Conservation (phyloP, 2,888 invertebrate species). For the Netelia virgata region DNA sequence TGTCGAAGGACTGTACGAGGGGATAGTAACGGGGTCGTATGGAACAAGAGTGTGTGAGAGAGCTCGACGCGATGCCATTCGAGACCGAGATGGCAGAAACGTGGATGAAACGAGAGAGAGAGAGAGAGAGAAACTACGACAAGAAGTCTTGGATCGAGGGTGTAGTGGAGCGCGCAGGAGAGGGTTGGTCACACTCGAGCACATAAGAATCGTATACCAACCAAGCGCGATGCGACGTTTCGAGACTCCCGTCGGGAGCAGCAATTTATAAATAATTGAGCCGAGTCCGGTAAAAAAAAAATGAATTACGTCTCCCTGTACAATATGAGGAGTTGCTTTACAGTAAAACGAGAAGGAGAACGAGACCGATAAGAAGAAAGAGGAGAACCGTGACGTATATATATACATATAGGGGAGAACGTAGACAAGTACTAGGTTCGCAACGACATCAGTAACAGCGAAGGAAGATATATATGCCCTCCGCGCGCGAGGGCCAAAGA, state of each 20-base stretch:
- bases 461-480: slow-evolving; percentile 62
- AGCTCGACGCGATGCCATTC: slow-evolving; percentile 60
- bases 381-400: slow-evolving; percentile 53
- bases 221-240: slow-evolving; percentile 17
- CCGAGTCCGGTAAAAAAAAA: slow-evolving; percentile 85
- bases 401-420: slow-evolving; percentile 24
- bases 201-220: slow-evolving; percentile 11
- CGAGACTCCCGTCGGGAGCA: slow-evolving; percentile 80
- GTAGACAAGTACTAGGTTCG: slow-evolving; percentile 36
- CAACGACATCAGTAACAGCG: slow-evolving; percentile 42
- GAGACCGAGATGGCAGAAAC: slow-evolving; percentile 44
- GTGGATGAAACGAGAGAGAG: slow-evolving; percentile 2
- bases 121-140: neutral
- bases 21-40: slow-evolving; percentile 38
- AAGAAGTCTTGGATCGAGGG: slow-evolving; percentile 17
- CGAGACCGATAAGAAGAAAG: slow-evolving; percentile 77
- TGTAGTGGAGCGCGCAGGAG: slow-evolving; percentile 10
- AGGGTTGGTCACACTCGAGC: neutral
- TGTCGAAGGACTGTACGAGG: slow-evolving; percentile 61
- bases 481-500: slow-evolving; percentile 50
- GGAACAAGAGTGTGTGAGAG: slow-evolving; percentile 50
- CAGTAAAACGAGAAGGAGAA: slow-evolving; percentile 83
- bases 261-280: slow-evolving; percentile 85
- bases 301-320: slow-evolving; percentile 85
- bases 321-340: slow-evolving; percentile 85